Conservation (phyloP, 2,888 invertebrate genomes). For the Lasioglossum malachurum region DNA sequence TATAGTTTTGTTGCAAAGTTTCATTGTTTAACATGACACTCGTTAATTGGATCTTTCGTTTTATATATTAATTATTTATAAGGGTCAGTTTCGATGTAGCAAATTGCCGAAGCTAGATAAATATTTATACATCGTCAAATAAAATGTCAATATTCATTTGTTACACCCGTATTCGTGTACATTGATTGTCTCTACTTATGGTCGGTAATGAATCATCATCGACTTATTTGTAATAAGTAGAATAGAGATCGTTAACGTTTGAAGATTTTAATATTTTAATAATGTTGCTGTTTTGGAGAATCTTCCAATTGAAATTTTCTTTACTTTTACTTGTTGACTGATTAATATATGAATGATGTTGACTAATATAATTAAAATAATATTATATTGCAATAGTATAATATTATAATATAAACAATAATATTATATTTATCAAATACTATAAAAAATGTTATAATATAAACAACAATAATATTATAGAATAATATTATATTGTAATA, state of each 20-base stretch:
- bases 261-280: background rate
- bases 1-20: background rate
- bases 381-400: too few relatives aligned
- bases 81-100: background rate
- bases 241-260: background rate
- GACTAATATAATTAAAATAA: background rate
- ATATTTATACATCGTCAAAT: conserved; percentile 9
- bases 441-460: background rate
- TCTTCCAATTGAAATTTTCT: background rate
- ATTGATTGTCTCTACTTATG: conserved; percentile 69
- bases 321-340: conserved; percentile 18
- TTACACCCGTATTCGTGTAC: conserved; percentile 27
- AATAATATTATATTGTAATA: background rate
- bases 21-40: background rate
- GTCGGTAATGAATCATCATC: conserved; percentile 43
- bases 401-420: background rate
- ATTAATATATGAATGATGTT: too few relatives aligned
- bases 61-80: background rate
- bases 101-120: background rate
- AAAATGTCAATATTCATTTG: conserved; percentile 28
- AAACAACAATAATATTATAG: too few relatives aligned
- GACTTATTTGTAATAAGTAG: conserved; percentile 28
- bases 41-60: background rate
- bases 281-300: background rate
- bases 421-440: background rate